These are phyloP conservation scores for Cladorhizidae sp. DNA, from an alignment of 37 sponge, comb jelly and placozoan species.

Conservation along the genomic window DNA sequence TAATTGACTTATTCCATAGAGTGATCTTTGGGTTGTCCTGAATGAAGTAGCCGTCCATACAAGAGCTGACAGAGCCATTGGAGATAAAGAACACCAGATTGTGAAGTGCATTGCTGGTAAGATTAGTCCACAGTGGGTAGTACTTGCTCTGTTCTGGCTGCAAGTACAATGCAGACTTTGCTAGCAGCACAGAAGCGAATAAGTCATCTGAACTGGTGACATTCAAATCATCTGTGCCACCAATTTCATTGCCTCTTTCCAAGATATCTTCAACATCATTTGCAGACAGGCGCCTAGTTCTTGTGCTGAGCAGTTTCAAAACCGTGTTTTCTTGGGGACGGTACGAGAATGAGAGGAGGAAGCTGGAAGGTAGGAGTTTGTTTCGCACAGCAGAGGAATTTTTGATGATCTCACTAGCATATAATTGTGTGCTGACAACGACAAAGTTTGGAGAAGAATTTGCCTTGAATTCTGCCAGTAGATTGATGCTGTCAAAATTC, in stretches of 20 bases:
- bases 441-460: conserved; percentile 9
- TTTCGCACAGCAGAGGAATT: conserved; percentile 1
- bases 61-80: conserved; percentile 44
- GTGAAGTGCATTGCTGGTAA: neutral
- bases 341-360: conserved; percentile 56
- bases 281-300: neutral
- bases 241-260: no score
- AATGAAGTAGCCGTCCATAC: conserved; percentile 50
- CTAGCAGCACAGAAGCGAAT: neutral
- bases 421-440: conserved; percentile 16
- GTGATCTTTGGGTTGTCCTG: neutral
- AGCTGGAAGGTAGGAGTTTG: conserved; percentile 37
- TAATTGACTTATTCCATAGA: conserved; percentile 10
- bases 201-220: neutral
- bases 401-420: neutral
- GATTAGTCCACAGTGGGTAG: conserved; percentile 20
- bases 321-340: conserved; percentile 57
- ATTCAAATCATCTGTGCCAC: neutral
- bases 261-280: no score
- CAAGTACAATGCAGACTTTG: conserved; percentile 11
- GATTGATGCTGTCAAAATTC: conserved; percentile 18
- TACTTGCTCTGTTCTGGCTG: conserved; percentile 13
- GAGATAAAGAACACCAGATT: conserved; percentile 36
- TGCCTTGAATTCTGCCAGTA: conserved; percentile 9
- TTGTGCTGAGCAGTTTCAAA: conserved; percentile 29